Base-by-base conservation (phyloP, 2,797 vertebrate genomes). In the Tapera naevia region DNA sequence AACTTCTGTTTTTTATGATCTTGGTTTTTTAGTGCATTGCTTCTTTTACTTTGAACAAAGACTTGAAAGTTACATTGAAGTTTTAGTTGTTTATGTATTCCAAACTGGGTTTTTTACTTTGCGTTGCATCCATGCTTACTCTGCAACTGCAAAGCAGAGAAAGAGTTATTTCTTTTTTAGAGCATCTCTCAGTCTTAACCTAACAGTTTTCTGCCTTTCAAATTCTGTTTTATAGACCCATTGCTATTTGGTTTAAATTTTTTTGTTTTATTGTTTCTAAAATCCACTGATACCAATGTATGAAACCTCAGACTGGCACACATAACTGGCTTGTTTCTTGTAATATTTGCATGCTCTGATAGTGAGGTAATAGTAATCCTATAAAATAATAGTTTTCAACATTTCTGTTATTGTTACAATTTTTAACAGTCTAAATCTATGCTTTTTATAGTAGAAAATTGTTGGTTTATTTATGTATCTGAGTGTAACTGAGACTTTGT, bases 401-500 rank as follows among this genome's bases (percentile, higher is more conserved):
- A 5, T 28, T 33, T 54, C n/a, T 35, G 6, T 18, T 80, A 6
- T 4, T 1, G 1, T 62, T 17, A 6, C 51, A 85, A 56, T 22
- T 8, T 8, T 2, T 56, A 73, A 7, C n/a, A 72, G 9, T 41
- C 41, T 69, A 33, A 79, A 80, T 69, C 46, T 30, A 39, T 0
- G 0, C 23, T 45, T 32, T 2, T 58, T 46, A 16, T 37, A 15
- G 4, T 64, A 0, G 23, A 11, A 41, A 60, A 35, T 11, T n/a
- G 8, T 10, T 65, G 24, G 4, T 48, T 67, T 62, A 17, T 30
- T 60, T 5, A 2, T 32, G 5, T 79, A 19, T 17, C 9, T 50
- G 82, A 73, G 32, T 32, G 23, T 94, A 90, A 94, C 41, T 24
- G 30, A 78, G 16, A 28, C 23, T 72, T 96, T 11, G 14, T 93